Evolutionary conservation across 2,113 vertebrate species (phyloP).

Genomic region (Ivindomyrus marchei): DNA sequence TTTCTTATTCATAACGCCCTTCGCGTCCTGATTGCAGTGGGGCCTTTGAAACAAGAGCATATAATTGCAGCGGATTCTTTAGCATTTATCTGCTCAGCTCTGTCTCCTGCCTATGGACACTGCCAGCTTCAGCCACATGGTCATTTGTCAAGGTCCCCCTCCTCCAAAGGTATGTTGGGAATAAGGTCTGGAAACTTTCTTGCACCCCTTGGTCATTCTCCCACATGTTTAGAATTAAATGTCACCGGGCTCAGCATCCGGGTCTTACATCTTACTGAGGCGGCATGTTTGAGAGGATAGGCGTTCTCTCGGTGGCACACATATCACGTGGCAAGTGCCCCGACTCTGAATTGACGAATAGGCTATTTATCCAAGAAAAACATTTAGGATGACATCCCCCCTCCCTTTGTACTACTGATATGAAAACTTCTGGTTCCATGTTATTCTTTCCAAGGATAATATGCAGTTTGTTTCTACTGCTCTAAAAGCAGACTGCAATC

Average conservation of each 20-base stretch:
- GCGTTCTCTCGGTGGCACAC: background rate
- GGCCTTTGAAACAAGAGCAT: background rate
- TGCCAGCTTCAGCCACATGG: constrained; percentile 1
- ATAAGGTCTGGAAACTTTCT: background rate
- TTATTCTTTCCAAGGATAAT: constrained; percentile 32
- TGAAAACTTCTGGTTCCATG: constrained; percentile 23
- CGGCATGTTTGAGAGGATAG: background rate
- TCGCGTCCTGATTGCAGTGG: background rate
- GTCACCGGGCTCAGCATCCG: background rate
- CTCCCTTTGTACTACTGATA: constrained; percentile 18
- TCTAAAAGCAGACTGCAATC: constrained; percentile 23
- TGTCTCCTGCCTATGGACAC: background rate
- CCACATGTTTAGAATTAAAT: background rate
- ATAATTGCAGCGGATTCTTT: background rate
- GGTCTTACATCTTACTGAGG: background rate
- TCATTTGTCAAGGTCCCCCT: background rate
- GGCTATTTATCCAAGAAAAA: constrained; percentile 20
- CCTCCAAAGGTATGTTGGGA: background rate
- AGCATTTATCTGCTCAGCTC: background rate
- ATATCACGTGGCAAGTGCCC: background rate
- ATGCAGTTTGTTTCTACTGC: constrained; percentile 32
- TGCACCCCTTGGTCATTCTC: background rate
- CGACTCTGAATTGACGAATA: background rate
- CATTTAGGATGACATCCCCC: constrained; percentile 16
- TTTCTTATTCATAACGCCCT: background rate